phyloP scores from a whole-genome alignment of 2,113 vertebrate species.

The Leucosticte australis region DNA sequence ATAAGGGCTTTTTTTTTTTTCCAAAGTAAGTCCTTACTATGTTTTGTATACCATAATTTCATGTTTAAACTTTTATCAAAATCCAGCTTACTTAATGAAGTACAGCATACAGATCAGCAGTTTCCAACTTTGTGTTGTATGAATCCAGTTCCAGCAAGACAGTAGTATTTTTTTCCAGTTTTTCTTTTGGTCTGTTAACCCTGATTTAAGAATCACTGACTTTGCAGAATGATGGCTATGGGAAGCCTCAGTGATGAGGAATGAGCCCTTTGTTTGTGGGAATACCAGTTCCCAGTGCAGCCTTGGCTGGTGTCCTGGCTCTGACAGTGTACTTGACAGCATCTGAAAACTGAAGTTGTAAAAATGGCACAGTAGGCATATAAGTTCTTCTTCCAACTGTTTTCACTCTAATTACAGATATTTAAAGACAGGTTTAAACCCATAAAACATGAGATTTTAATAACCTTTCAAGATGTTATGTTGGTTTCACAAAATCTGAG shows the following conservation, averaged over 20 bases:
- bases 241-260: slow-evolving; percentile 6
- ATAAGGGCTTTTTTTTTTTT: neutral
- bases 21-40: neutral
- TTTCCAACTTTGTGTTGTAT: neutral
- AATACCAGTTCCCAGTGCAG: neutral
- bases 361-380: neutral
- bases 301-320: slow-evolving; percentile 10
- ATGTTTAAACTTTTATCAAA: neutral
- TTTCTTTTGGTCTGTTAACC: neutral
- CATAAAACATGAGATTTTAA: neutral
- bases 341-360: slow-evolving; percentile 19
- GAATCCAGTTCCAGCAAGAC: neutral
- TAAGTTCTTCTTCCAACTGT: slow-evolving; percentile 12
- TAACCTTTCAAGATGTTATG: neutral
- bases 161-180: neutral
- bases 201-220: neutral
- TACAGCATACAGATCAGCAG: neutral
- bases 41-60: neutral
- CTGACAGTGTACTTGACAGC: slow-evolving; percentile 2
- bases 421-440: slow-evolving; percentile 15
- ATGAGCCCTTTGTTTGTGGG: slow-evolving; percentile 1
- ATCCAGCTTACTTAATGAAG: neutral
- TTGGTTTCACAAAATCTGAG: neutral
- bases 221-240: neutral
- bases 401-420: slow-evolving; percentile 14